phyloP scores from a whole-genome alignment of 2,888 invertebrate species.

The Drosophila mettleri region DNA sequence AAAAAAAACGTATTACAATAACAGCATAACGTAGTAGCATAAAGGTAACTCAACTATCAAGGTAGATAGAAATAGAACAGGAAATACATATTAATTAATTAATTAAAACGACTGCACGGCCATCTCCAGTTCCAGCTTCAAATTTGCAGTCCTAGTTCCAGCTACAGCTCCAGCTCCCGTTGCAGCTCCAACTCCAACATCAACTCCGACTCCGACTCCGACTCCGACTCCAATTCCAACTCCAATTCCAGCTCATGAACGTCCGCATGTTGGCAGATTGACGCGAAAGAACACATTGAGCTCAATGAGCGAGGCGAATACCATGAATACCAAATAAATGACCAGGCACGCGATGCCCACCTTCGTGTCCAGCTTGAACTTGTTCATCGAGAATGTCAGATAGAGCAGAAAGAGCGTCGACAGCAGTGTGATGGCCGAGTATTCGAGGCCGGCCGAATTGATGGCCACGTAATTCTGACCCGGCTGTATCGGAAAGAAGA shows the following conservation, averaged over 20 bases:
- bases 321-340: conserved; percentile 94
- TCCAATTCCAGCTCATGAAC: conserved; percentile 83
- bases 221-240: conserved; percentile 2
- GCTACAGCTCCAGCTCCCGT: conserved; percentile 2
- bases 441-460: conserved; percentile 95
- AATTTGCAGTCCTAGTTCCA: conserved; percentile 23
- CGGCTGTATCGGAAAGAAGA: conserved; percentile 91
- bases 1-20: conserved; percentile 78
- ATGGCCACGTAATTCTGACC: conserved; percentile 93
- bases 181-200: conserved; percentile 5
- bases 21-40: conserved; percentile 75
- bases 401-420: conserved; percentile 94
- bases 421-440: conserved; percentile 94
- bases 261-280: conserved; percentile 93
- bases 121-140: conserved; percentile 20
- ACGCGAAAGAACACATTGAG: conserved; percentile 96
- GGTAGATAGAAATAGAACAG: conserved; percentile 78
- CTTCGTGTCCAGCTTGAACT: conserved; percentile 93
- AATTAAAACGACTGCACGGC: conserved; percentile 72
- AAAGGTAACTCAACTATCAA: conserved; percentile 77
- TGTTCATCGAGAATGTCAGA: conserved; percentile 93
- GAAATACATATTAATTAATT: conserved; percentile 76
- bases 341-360: conserved; percentile 93
- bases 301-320: conserved; percentile 95
- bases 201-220: conserved; percentile 9